Conservation (phyloP, 2,797 vertebrate genomes). For the Hozukius guyotensis region DNA sequence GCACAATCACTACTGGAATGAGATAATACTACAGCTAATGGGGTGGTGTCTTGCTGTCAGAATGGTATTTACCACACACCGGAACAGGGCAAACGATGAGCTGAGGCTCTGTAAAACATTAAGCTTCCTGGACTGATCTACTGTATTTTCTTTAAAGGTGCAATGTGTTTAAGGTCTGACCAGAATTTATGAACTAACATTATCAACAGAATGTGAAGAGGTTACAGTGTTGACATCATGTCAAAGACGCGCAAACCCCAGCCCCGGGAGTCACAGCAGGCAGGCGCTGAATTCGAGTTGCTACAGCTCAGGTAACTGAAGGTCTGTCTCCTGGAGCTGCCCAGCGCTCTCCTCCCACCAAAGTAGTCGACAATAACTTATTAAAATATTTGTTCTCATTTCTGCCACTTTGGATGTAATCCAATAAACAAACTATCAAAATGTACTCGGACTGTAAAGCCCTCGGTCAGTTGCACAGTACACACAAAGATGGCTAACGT, state of each 20-base stretch:
- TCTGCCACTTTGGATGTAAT: background rate
- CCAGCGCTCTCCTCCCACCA: too few species aligned
- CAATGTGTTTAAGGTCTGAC: background rate
- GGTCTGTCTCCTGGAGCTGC: too few species aligned
- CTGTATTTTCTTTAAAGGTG: background rate
- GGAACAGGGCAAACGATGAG: conserved; percentile 1
- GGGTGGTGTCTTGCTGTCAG: conserved; percentile 48
- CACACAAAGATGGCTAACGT: background rate
- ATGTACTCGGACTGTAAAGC: background rate
- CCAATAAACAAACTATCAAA: background rate
- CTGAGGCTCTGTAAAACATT: conserved; percentile 10
- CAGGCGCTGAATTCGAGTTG: too few species aligned
- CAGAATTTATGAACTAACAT: too few species aligned
- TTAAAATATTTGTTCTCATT: too few species aligned
- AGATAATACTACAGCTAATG: conserved; percentile 59
- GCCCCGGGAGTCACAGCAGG: too few species aligned
- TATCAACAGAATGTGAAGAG: background rate
- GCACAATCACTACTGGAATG: conserved; percentile 45
- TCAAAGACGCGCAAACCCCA: too few species aligned
- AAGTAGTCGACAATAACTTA: too few species aligned
- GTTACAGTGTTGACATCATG: background rate
- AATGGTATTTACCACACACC: conserved; percentile 57
- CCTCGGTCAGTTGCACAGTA: background rate
- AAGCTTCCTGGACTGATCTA: background rate
- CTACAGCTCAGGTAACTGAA: too few species aligned